Evolutionary conservation across 2,888 invertebrate genomes (phyloP).

Genomic region (Plemyria rubiginata): DNA sequence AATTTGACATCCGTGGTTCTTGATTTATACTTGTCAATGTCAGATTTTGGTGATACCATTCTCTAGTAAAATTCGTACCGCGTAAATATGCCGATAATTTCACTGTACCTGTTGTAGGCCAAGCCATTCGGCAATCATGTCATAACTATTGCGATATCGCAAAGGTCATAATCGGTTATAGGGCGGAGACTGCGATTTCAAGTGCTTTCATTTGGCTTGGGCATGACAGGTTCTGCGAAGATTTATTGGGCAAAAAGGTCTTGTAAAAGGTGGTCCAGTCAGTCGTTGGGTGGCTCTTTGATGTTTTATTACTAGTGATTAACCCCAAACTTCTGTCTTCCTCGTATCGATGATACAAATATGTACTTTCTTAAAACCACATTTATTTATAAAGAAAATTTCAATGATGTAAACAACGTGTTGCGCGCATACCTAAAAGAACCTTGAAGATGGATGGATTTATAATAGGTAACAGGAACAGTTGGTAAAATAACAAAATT

Average conservation of each 20-base stretch:
- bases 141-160: slow-evolving; percentile 41
- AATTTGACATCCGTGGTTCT: too few species aligned
- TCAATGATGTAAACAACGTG: too few species aligned
- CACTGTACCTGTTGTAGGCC: slow-evolving; percentile 1
- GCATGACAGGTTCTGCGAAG: slow-evolving; percentile 22
- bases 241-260: slow-evolving; percentile 29
- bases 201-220: slow-evolving; percentile 22
- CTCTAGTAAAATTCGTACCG: neutral
- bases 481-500: too few species aligned
- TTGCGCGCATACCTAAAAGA: too few species aligned
- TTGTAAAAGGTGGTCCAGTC: slow-evolving; percentile 8
- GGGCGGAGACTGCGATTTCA: slow-evolving; percentile 35
- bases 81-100: neutral
- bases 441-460: too few species aligned
- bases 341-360: neutral
- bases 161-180: slow-evolving; percentile 43
- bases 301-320: slow-evolving; percentile 4
- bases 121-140: slow-evolving; percentile 29
- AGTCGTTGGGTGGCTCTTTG: slow-evolving; percentile 19
- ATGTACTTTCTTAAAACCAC: too few species aligned
- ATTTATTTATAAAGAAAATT: too few species aligned
- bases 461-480: too few species aligned
- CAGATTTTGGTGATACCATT: too few species aligned
- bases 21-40: too few species aligned
- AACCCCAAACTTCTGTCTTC: neutral